Percentiles rank a stretch among this genome's conserved stretches.
Evolutionary conservation across 2,113 vertebrate species (phyloP).

Genomic region (Ctenomys sociabilis): DNA sequence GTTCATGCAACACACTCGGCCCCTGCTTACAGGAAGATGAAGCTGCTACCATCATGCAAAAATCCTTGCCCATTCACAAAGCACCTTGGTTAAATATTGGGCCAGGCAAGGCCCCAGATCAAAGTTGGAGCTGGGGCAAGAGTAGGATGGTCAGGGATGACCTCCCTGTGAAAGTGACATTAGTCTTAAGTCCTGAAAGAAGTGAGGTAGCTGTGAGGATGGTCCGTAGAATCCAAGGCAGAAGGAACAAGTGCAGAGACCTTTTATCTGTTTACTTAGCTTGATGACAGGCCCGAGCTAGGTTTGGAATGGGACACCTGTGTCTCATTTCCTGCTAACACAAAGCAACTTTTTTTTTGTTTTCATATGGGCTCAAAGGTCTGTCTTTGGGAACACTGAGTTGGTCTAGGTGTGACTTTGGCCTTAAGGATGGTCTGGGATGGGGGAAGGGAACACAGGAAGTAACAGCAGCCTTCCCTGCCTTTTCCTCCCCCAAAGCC

Average conservation of each 20-base stretch:
- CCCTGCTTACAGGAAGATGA: background rate
- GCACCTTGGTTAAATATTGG: background rate
- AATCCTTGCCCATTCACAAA: background rate
- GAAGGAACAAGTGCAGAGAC: background rate
- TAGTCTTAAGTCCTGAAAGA: background rate
- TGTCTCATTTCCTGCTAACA: background rate
- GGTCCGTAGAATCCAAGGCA: background rate
- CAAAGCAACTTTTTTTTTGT: background rate
- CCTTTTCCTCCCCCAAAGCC: constrained; percentile 11
- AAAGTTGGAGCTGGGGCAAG: background rate
- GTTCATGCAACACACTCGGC: background rate
- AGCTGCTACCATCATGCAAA: background rate
- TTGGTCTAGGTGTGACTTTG: background rate
- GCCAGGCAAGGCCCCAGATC: background rate
- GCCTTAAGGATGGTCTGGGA: background rate
- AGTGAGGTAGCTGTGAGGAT: background rate
- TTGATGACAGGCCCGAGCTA: background rate
- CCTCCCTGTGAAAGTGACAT: background rate
- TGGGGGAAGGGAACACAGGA: background rate
- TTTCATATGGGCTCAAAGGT: background rate
- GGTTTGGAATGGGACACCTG: background rate
- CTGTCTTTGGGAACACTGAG: background rate
- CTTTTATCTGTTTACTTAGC: background rate
- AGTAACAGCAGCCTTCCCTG: background rate
- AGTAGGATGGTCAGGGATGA: background rate